Percentiles rank a stretch among this genome's conserved stretches.
Conservation (phyloP, 2,797 vertebrate species). For the Sebastes wilsoni region DNA sequence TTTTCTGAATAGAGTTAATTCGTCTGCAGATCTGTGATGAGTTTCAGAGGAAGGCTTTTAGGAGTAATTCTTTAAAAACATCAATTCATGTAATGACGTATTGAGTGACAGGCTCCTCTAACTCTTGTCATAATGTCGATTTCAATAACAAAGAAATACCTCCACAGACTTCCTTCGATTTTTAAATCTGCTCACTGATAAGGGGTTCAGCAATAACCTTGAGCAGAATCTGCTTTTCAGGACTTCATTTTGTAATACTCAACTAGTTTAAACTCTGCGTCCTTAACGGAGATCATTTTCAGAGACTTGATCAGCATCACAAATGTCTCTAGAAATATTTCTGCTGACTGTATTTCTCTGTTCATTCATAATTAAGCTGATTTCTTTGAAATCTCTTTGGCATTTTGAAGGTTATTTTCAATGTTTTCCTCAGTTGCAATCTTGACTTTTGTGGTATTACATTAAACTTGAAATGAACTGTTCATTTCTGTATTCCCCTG, state of each 20-base stretch:
- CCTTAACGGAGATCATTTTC: neutral
- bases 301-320: neutral
- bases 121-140: conserved; percentile 6
- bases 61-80: conserved; percentile 17
- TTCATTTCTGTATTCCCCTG: conserved; percentile 3
- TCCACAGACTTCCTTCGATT: conserved; percentile 1
- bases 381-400: neutral
- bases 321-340: neutral
- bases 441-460: neutral
- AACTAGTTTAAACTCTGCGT: neutral
- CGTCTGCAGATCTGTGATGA: conserved; percentile 10
- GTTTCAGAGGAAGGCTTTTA: neutral
- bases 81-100: conserved; percentile 14
- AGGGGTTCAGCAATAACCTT: conserved; percentile 3
- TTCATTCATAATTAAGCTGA: neutral
- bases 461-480: conserved; percentile 4
- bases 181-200: conserved; percentile 9
- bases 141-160: conserved; percentile 25
- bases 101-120: conserved; percentile 23
- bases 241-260: neutral
- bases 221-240: neutral
- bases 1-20: neutral
- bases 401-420: neutral
- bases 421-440: neutral
- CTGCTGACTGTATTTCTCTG: neutral